Base-by-base conservation (phyloP, 2,113 vertebrate genomes). In the Nicator chloris region DNA sequence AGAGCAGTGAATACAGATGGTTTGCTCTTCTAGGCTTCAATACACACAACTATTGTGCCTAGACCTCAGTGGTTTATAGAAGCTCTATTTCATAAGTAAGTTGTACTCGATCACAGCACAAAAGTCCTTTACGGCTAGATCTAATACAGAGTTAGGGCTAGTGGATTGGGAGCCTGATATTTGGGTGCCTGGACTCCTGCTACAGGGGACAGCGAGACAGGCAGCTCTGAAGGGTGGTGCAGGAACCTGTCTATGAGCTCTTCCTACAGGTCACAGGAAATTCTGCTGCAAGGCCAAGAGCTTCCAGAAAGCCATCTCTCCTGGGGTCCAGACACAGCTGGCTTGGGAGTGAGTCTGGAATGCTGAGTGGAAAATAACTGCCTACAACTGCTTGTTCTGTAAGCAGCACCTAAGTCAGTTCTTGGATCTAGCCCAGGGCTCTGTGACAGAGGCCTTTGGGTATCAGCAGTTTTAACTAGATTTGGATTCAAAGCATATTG, bases 361-460 rank as follows among this genome's bases (percentile, higher is more conserved):
- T 68, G 79, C 66, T 86, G 49, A 77, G 45, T 68, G 83, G 82
- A 92, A 88, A 90, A 56, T 42, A 53, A 66, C 80, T 92, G 64
- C 54, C 86, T 94, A n/a, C 64, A 68, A 92, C 95, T 95, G 87
- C 86, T 93, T 93, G 91, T 81, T 95, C 72, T 60, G 88, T 76
- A 73, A 95, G 92, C 75, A 86, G 95, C 88, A 86, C 92, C 92
- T 96, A 96, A 93, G 94, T 96, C 94, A 54, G 91, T 88, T 91
- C 91, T 96, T 97, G 94, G 95, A 95, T 95, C 92, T 96, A 96
- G 92, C 95, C 95, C 92, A 89, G 91, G 94, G 84, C 94, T 94
- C 90, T 94, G 90, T 88, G 75, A 60, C 6, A 91, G 84, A 91
- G 84, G 93, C 84, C 89, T 93, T 85, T 94, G 90, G 92, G 94